phyloP scores from a whole-genome alignment of 2,888 invertebrate genomes.

The Dioctria linearis region DNA sequence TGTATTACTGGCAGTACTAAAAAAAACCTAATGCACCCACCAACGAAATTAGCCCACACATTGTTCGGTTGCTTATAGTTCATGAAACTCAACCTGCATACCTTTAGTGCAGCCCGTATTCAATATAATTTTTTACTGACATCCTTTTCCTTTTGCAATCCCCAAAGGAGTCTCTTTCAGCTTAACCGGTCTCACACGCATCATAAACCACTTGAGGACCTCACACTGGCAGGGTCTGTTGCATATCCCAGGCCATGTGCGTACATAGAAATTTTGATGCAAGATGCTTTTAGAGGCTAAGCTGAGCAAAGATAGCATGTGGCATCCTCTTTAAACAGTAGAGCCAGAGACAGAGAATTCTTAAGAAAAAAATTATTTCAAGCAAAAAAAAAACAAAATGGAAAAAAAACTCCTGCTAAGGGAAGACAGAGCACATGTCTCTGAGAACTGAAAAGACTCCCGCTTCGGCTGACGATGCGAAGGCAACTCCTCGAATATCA shows the following conservation, averaged over 20 bases:
- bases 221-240: constrained; percentile 33
- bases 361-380: not conserved
- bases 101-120: too few species aligned
- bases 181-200: constrained; percentile 36
- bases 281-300: not conserved
- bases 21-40: too few species aligned
- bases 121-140: too few species aligned
- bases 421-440: not conserved
- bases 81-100: too few species aligned
- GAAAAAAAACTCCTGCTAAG: not conserved
- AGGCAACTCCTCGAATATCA: constrained; percentile 6
- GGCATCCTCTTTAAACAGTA: not conserved
- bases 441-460: not conserved
- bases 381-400: too few species aligned
- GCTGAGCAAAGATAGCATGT: not conserved
- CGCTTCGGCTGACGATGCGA: not conserved
- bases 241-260: constrained; percentile 32
- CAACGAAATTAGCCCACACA: too few species aligned
- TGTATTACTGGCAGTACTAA: too few species aligned
- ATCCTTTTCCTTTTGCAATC: not conserved
- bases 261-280: constrained; percentile 5
- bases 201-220: constrained; percentile 8
- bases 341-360: not conserved
- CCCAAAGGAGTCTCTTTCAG: not conserved
- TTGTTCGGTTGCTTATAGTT: too few species aligned